A percentile compares a stretch with the other conserved stretches of the same genome.
phyloP scores from a whole-genome alignment of 1,140 invertebrate genomes.

The Drosophila quadrilineata region DNA sequence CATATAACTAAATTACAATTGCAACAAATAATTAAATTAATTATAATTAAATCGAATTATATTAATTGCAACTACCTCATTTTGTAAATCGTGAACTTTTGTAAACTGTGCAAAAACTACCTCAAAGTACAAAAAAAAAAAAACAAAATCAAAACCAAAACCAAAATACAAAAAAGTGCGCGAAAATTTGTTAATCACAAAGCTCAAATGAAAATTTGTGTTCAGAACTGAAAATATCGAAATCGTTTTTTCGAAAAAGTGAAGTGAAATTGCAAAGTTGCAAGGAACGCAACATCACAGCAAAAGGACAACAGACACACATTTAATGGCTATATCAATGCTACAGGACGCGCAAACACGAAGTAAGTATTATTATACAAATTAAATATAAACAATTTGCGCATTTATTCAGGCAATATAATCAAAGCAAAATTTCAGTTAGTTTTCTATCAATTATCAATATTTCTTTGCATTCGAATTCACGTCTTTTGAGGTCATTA shows the following conservation, averaged over 20 bases:
- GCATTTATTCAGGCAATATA: background rate
- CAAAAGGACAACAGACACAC: constrained; percentile 7
- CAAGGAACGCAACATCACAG: constrained; percentile 22
- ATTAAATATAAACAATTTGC: background rate
- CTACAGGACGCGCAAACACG: constrained; percentile 80
- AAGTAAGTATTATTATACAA: constrained; percentile 60
- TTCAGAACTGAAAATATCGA: constrained; percentile 25
- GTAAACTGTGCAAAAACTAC: constrained; percentile 63
- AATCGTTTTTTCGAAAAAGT: constrained; percentile 6
- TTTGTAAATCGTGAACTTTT: constrained; percentile 68
- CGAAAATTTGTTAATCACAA: constrained; percentile 23
- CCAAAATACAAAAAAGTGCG: constrained; percentile 28
- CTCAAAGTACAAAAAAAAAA: constrained; percentile 72
- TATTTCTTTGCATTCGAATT: background rate
- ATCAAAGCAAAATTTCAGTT: background rate
- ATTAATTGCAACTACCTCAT: constrained; percentile 69
- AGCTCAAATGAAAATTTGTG: constrained; percentile 59
- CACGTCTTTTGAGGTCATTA: background rate
- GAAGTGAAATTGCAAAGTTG: constrained; percentile 22
- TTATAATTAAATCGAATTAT: constrained; percentile 25
- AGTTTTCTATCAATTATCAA: background rate
- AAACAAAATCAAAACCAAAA: constrained; percentile 21
- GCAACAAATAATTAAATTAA: constrained; percentile 24
- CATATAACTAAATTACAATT: constrained; percentile 12
- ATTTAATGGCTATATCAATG: constrained; percentile 76